A percentile compares a stretch with the other conserved stretches of the same genome.
These are phyloP conservation scores for Alectura lathami DNA, from an alignment of 2,113 vertebrate species.

Conservation along the genomic window DNA sequence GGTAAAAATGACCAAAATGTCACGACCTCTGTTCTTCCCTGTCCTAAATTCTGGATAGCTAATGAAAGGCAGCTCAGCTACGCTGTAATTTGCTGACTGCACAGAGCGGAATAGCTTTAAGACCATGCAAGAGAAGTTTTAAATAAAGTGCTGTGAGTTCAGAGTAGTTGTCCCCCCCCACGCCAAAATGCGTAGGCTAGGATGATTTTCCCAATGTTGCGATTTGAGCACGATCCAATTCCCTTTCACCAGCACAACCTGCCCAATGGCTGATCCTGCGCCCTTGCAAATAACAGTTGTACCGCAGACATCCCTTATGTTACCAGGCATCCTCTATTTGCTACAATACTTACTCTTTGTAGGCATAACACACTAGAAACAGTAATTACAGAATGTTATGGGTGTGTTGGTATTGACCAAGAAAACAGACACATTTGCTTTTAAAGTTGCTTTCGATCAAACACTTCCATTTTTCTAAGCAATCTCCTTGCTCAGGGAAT, in stretches of 20 bases:
- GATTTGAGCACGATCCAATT: not conserved
- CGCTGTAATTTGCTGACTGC: not conserved
- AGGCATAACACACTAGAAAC: not conserved
- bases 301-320: too few relatives aligned
- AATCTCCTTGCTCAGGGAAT: not conserved
- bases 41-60: not conserved
- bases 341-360: not conserved
- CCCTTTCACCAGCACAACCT: not conserved
- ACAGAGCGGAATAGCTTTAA: not conserved
- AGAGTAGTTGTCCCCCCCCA: not conserved
- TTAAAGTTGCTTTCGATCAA: not conserved
- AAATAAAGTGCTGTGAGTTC: not conserved
- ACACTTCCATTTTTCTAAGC: not conserved
- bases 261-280: not conserved
- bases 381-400: not conserved
- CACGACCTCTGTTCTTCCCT: not conserved
- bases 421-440: not conserved
- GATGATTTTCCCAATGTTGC: not conserved
- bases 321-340: not conserved
- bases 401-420: not conserved
- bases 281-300: fast-evolving
- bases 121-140: not conserved
- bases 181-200: not conserved
- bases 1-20: not conserved
- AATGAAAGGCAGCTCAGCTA: not conserved